Evolutionary conservation across 1,140 invertebrate species (phyloP), one percentile per base, ranked within the genome.

Genomic region (Zaprionus davidi): DNA sequence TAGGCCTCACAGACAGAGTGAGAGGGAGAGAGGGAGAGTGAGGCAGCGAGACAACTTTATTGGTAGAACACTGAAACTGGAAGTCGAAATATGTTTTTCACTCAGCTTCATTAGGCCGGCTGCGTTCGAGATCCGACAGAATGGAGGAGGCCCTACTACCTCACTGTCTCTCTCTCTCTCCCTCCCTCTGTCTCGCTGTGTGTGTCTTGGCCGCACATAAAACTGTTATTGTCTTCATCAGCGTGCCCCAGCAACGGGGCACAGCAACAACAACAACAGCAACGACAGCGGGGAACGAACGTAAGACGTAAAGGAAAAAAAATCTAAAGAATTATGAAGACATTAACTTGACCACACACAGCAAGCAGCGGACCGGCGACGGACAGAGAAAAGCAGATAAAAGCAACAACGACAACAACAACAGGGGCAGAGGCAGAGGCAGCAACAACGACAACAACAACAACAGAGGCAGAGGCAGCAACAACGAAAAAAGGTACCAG

Each of bases 141-240:
- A 28, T 28, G 26, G 26, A 34, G 31, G 31, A 34, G 31, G 31
- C 31, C 31, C 31, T 34, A 34, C 31, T 34, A 3, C 9, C 31
- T 34, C 26, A 1, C 26, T 7, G 6, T 28, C 26, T 28, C 26
- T 26, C 26, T 3, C 31, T 11, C 31, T 11, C 0, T 31, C 31
- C 0, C 7, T 9, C 0, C 11, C 31, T 34, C 31, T 11, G 31
- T 34, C 3, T 34, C 31, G 59, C 60, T 59, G 71, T 46, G 49
- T 64, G 71, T 46, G 49, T 46, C 65, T 56, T 26, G 66, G 73
- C 74, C 85, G 85, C 78, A 88, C 84, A 88, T 90, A 88, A 88
- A 88, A 88, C 84, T 88, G 84, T 88, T 88, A 88, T 88, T 88
- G 84, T 88, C 84, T 88, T 88, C 84, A 88, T 88, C 85, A 90